phyloP scores from a whole-genome alignment of 2,113 vertebrate species.

The Heterotilapia buettikoferi region DNA sequence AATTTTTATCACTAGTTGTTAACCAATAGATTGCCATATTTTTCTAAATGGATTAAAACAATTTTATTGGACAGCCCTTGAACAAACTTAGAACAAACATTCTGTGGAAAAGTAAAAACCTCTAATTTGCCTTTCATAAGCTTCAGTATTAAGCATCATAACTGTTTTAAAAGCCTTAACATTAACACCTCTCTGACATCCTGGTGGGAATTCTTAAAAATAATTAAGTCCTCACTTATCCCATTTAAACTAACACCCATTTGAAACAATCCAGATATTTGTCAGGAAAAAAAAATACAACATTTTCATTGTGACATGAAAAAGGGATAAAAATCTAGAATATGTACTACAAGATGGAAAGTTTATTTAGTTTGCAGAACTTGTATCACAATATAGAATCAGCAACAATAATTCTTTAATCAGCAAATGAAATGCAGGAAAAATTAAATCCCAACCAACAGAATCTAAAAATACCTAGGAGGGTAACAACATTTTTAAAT shows the following conservation, averaged over 20 bases:
- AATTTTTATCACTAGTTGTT: not conserved
- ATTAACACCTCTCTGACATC: not conserved
- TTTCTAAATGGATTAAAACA: not conserved
- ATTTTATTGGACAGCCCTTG: not conserved
- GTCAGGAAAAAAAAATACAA: not conserved
- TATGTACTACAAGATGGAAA: not conserved
- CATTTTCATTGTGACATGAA: accelerated
- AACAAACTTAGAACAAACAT: not conserved
- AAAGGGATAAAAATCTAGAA: not conserved
- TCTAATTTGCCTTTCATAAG: not conserved
- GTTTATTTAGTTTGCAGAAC: not conserved
- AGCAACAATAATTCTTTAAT: not conserved
- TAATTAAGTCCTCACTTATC: not conserved
- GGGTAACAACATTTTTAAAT: not conserved
- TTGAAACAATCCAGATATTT: not conserved
- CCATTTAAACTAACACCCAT: not conserved
- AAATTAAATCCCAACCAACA: not conserved
- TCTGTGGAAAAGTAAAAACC: not conserved
- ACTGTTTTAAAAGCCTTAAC: not conserved
- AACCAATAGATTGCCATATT: not conserved
- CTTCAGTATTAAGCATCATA: not conserved
- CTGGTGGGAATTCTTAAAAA: not conserved
- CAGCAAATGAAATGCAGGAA: not conserved
- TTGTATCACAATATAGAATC: not conserved
- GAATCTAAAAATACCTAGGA: not conserved